Conservation (phyloP, 2,113 vertebrate genomes). For the Rhegmatorhina hoffmannsi region DNA sequence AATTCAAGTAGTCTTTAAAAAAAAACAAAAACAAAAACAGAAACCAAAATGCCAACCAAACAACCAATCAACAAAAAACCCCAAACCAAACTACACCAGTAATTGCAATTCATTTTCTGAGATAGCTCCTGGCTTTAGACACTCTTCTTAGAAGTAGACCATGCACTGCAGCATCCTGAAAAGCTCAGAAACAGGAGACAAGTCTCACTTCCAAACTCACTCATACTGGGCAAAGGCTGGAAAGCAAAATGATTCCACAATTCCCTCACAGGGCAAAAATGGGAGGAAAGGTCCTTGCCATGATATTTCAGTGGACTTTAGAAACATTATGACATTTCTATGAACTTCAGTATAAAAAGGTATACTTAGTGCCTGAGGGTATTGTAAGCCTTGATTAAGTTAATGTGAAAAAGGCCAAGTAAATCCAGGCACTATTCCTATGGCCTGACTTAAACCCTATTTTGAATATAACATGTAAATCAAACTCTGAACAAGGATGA, state of each 20-base stretch:
- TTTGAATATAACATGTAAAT: neutral
- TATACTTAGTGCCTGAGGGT: neutral
- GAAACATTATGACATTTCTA: neutral
- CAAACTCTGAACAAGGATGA: neutral
- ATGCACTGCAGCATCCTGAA: neutral
- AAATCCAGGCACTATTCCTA: neutral
- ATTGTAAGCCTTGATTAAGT: neutral
- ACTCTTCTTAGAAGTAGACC: neutral
- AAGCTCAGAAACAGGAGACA: neutral
- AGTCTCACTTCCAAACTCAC: neutral
- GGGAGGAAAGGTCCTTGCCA: neutral
- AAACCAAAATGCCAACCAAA: too few relatives aligned
- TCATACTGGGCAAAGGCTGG: neutral
- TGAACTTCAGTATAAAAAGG: neutral
- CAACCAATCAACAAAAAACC: neutral
- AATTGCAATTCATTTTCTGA: neutral
- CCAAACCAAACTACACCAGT: neutral
- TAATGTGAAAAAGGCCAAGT: neutral
- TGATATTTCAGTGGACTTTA: neutral
- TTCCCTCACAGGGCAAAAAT: neutral
- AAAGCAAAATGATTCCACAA: neutral
- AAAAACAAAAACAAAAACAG: too few relatives aligned
- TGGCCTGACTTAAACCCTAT: neutral
- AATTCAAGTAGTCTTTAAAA: neutral
- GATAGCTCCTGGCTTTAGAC: neutral